Percentiles rank a stretch among this genome's conserved stretches.
These are phyloP conservation scores for Andrena marginata DNA, from an alignment of 2,888 invertebrate genomes.

Conservation along the genomic window DNA sequence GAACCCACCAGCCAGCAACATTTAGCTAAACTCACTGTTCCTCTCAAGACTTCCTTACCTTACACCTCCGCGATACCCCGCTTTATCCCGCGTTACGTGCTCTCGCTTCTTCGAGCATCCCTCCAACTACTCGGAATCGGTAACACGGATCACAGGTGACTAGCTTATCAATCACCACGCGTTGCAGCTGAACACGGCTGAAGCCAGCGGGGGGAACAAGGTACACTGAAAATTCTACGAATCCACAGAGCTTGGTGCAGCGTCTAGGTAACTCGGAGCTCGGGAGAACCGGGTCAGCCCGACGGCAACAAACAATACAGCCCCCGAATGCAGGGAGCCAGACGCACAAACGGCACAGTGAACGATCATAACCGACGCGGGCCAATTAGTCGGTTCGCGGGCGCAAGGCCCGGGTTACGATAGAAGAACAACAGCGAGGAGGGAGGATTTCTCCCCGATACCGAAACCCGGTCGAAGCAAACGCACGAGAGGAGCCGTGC, in stretches of 20 bases:
- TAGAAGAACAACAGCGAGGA: background rate
- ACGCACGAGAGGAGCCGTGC: background rate
- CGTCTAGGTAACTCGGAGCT: background rate
- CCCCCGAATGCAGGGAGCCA: background rate
- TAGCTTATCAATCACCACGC: background rate
- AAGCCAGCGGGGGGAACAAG: background rate
- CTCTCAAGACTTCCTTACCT: conserved; percentile 3
- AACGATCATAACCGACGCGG: background rate
- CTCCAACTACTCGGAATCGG: background rate
- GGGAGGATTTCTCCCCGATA: background rate
- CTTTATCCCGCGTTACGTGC: conserved; percentile 20
- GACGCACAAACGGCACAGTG: background rate
- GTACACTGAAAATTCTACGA: background rate
- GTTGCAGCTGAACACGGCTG: background rate
- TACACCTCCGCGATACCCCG: conserved; percentile 8
- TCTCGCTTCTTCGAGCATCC: conserved; percentile 5
- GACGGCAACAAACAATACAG: background rate
- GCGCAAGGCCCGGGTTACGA: background rate
- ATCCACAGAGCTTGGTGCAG: background rate
- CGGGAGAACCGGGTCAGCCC: background rate
- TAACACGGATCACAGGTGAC: background rate
- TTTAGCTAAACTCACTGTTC: background rate
- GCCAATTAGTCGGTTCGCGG: too few relatives aligned
- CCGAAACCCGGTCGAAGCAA: background rate
- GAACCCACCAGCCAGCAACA: background rate